Evolutionary conservation across 1,140 invertebrate species (phyloP).

Genomic region (Nebria ingens): DNA sequence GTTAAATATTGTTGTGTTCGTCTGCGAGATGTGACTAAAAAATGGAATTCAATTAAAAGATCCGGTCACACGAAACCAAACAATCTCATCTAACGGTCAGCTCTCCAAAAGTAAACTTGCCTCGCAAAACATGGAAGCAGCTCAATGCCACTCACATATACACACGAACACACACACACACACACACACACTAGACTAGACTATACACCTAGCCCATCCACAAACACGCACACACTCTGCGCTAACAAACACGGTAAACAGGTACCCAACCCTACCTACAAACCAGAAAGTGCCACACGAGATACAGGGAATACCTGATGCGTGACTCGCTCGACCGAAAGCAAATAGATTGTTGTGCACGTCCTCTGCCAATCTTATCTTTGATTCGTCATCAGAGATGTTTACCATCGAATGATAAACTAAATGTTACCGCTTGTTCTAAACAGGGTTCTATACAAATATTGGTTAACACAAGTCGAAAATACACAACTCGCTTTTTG

Average conservation of each 20-base stretch:
- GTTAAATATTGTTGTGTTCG: not conserved
- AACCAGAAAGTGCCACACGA: not conserved
- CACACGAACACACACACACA: no score
- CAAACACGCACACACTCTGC: not conserved
- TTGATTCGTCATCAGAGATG: not conserved
- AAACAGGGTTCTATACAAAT: no score
- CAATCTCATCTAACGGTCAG: not conserved
- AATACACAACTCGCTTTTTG: no score
- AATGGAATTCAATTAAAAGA: not conserved
- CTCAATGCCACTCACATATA: no score
- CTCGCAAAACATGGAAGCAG: no score
- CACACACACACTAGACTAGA: no score
- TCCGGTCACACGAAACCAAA: not conserved
- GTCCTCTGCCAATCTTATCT: not conserved
- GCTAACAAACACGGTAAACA: not conserved
- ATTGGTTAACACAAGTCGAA: no score
- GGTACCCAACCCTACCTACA: not conserved
- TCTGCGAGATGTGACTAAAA: not conserved
- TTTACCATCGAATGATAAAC: not conserved
- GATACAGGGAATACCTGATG: not conserved
- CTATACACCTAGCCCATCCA: no score
- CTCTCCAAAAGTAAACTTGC: no score
- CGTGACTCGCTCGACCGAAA: not conserved
- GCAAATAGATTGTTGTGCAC: not conserved
- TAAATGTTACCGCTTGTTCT: not conserved